Evolutionary conservation across 1,140 invertebrate species (phyloP).

Genomic region (Frieseomelitta varia): DNA sequence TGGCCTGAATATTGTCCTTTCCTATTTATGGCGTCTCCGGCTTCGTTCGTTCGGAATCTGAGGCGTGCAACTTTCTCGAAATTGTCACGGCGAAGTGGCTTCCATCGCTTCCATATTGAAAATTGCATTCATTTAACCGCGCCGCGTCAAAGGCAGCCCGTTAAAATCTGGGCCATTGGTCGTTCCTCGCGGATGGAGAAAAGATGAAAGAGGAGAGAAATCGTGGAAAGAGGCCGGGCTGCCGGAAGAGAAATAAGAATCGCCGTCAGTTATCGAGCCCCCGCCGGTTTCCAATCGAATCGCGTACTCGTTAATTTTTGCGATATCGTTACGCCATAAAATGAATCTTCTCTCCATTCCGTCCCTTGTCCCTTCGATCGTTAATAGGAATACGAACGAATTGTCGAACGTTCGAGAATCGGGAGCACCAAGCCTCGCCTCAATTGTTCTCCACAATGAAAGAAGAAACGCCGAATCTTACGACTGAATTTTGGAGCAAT

Average conservation of each 20-base stretch:
- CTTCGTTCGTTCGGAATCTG: neutral
- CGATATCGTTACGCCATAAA: neutral
- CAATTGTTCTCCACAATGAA: neutral
- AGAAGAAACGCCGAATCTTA: neutral
- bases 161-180: constrained; percentile 62
- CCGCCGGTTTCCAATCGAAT: constrained; percentile 17
- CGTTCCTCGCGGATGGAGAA: constrained; percentile 1
- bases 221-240: neutral
- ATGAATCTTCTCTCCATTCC: neutral
- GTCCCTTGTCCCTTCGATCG: neutral
- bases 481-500: neutral
- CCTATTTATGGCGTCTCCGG: constrained; percentile 14
- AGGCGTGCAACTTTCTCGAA: constrained; percentile 10
- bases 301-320: constrained; percentile 20
- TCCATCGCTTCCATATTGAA: constrained; percentile 45
- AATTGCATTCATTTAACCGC: constrained; percentile 66
- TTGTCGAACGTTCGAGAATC: neutral
- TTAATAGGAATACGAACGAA: constrained; percentile 3
- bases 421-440: too few relatives aligned
- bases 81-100: constrained; percentile 49
- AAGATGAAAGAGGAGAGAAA: constrained; percentile 34
- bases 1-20: neutral
- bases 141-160: constrained; percentile 59
- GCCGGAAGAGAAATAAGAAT: constrained; percentile 37
- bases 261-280: constrained; percentile 15